These are phyloP conservation scores for Lepilemur ruficaudatus DNA, from an alignment of 2,797 vertebrate species.

Conservation along the genomic window DNA sequence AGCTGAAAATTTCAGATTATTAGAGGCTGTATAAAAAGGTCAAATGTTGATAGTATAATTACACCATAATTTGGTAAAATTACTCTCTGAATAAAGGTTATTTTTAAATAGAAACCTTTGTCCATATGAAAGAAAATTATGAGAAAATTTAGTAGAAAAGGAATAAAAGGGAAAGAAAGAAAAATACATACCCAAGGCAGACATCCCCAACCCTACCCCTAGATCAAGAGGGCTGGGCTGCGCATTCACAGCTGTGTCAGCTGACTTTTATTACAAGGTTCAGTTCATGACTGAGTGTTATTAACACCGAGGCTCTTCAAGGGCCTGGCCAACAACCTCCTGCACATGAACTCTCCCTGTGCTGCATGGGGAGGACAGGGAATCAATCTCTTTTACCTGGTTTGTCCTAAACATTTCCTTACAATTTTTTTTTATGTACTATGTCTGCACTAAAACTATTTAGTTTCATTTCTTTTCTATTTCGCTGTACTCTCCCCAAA, in stretches of 20 bases:
- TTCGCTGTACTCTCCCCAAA: neutral
- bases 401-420: conserved; percentile 36
- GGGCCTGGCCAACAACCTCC: neutral
- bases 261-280: neutral
- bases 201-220: neutral
- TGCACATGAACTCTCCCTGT: neutral
- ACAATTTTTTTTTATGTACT: neutral
- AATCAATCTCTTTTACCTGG: neutral
- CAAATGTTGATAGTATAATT: conserved; percentile 53
- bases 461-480: conserved; percentile 24
- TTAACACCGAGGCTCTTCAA: neutral
- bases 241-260: neutral
- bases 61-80: conserved; percentile 48
- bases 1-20: conserved; percentile 27
- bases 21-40: conserved; percentile 25
- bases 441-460: neutral
- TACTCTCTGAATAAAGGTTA: conserved; percentile 50
- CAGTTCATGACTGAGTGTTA: neutral
- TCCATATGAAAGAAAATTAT: conserved; percentile 11
- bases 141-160: neutral
- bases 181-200: neutral
- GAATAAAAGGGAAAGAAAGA: neutral
- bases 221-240: neutral
- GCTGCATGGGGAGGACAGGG: no score
- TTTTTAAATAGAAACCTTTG: conserved; percentile 54